phyloP scores from a whole-genome alignment of 2,888 invertebrate genomes.

The Apodemia zela region DNA sequence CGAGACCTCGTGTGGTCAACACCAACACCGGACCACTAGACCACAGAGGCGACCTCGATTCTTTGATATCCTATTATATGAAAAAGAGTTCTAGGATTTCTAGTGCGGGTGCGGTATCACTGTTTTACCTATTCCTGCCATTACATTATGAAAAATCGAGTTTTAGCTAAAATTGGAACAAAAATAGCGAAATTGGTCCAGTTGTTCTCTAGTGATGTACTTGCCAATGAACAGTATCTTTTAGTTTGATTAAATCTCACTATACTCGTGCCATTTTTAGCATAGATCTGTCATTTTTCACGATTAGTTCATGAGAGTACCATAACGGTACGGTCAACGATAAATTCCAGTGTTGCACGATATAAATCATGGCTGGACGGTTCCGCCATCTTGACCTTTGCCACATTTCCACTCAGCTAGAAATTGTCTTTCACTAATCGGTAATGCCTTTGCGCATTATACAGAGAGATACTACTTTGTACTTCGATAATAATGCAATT shows the following conservation, averaged over 20 bases:
- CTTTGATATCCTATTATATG: too few species aligned
- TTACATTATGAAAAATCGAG: too few species aligned
- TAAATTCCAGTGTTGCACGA: conserved; percentile 30
- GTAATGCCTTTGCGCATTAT: conserved; percentile 42
- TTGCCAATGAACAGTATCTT: neutral
- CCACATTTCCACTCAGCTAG: conserved; percentile 28
- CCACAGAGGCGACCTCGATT: too few species aligned
- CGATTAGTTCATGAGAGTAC: neutral
- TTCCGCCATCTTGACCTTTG: conserved; percentile 37
- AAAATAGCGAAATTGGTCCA: too few species aligned
- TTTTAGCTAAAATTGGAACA: too few species aligned
- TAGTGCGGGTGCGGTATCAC: too few species aligned
- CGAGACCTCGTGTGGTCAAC: too few species aligned
- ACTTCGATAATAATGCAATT: conserved; percentile 4
- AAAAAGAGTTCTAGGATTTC: too few species aligned
- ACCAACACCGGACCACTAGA: too few species aligned
- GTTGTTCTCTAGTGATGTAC: too few species aligned
- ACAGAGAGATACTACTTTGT: too few species aligned
- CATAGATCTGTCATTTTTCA: conserved; percentile 12
- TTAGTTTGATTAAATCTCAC: conserved; percentile 2
- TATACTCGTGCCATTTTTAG: neutral
- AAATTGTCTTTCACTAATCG: conserved; percentile 65
- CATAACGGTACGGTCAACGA: conserved; percentile 32
- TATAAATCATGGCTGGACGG: conserved; percentile 36
- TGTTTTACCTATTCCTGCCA: too few species aligned